These are phyloP conservation scores for Neelides folsomi DNA, from an alignment of 2,888 invertebrate species.

Conservation along the genomic window DNA sequence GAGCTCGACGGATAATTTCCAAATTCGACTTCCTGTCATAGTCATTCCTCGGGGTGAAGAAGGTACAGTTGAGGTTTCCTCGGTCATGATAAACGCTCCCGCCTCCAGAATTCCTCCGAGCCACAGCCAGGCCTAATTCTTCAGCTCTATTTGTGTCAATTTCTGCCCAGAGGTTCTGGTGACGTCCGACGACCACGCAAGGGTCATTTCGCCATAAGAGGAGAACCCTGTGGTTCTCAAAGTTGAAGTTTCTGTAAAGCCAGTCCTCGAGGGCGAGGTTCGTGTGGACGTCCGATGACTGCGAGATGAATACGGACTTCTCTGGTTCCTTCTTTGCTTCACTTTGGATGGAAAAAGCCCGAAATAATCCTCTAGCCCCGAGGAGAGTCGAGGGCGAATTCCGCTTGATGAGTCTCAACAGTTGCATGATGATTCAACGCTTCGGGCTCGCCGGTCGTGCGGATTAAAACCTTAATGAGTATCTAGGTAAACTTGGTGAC, in stretches of 20 bases:
- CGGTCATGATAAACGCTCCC: constrained; percentile 93
- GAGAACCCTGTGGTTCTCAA: constrained; percentile 66
- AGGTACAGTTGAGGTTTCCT: constrained; percentile 84
- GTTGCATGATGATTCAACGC: neutral
- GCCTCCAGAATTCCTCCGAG: constrained; percentile 83
- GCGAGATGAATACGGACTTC: constrained; percentile 82
- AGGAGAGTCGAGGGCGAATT: neutral
- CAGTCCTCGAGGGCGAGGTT: constrained; percentile 95
- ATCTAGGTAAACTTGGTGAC: neutral
- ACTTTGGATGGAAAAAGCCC: neutral
- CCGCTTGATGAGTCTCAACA: neutral
- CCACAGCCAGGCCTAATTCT: constrained; percentile 57
- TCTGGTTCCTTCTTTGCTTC: constrained; percentile 14
- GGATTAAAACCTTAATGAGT: neutral
- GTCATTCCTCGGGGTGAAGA: constrained; percentile 67
- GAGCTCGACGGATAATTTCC: constrained; percentile 65
- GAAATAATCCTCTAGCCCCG: neutral
- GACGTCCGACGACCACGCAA: constrained; percentile 86
- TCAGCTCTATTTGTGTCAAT: constrained; percentile 58
- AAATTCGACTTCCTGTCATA: constrained; percentile 81
- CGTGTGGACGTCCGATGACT: constrained; percentile 67
- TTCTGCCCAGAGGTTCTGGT: constrained; percentile 94
- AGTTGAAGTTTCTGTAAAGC: constrained; percentile 78
- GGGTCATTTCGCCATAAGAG: constrained; percentile 88
- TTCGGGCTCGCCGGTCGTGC: neutral